These are phyloP conservation scores for Bursaphelenchus okinawaensis DNA, from an alignment of 2,888 invertebrate genomes.

Conservation along the genomic window DNA sequence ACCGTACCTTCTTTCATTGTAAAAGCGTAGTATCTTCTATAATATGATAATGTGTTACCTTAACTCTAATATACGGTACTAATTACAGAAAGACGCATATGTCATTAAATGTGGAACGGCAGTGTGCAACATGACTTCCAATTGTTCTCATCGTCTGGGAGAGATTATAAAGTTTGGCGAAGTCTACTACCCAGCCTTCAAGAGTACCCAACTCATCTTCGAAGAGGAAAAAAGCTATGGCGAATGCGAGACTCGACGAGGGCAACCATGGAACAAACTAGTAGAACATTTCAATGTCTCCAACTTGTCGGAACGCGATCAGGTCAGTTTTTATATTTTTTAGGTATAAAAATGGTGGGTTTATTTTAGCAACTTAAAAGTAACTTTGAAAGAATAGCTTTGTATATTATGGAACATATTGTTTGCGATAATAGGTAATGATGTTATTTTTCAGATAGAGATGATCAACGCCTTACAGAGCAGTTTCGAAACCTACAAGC, in stretches of 20 bases:
- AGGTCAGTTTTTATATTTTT: too few relatives aligned
- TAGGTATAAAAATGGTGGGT: too few relatives aligned
- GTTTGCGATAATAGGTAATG: not conserved
- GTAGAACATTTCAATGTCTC: not conserved
- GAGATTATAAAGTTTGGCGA: slow-evolving; percentile 15
- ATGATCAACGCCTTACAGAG: not conserved
- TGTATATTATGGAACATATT: not conserved
- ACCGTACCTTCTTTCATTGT: too few relatives aligned
- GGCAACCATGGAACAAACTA: not conserved
- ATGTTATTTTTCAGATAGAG: not conserved
- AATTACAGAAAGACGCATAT: not conserved
- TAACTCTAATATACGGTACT: not conserved
- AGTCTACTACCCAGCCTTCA: slow-evolving; percentile 6
- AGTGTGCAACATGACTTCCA: not conserved
- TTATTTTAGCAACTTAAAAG: too few relatives aligned
- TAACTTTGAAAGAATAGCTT: too few relatives aligned
- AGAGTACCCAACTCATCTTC: not conserved
- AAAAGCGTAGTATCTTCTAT: too few relatives aligned
- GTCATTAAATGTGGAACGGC: slow-evolving; percentile 2
- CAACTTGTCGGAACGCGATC: not conserved
- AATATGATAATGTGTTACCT: not conserved
- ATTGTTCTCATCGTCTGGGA: slow-evolving; percentile 9
- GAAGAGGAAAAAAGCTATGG: not conserved
- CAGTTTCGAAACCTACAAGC: not conserved
- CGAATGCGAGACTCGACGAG: not conserved